Percentiles rank a stretch among this genome's conserved stretches.
Conservation (phyloP, 2,797 vertebrate genomes). For the Champsocephalus esox region DNA sequence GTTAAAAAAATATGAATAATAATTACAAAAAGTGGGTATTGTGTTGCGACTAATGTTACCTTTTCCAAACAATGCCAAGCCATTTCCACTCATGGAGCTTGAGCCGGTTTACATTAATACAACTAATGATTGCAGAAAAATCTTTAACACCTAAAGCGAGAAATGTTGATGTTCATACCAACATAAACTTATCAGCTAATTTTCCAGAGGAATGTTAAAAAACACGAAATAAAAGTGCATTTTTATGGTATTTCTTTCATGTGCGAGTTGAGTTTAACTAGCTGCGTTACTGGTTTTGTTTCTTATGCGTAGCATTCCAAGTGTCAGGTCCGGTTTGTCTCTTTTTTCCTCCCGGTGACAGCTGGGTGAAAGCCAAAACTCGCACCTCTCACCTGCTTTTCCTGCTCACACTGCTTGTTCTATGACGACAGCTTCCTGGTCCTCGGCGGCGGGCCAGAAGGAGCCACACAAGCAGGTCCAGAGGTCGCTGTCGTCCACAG, state of each 20-base stretch:
- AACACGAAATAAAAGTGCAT: neutral
- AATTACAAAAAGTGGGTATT: neutral
- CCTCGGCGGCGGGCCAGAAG: constrained; percentile 35
- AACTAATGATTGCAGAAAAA: neutral
- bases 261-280: neutral
- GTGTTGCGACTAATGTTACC: neutral
- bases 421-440: constrained; percentile 50
- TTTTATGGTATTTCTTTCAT: neutral
- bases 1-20: neutral
- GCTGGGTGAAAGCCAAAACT: constrained; percentile 33
- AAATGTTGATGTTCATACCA: constrained; percentile 27
- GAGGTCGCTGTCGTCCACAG: constrained; percentile 28
- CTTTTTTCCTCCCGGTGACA: constrained; percentile 32
- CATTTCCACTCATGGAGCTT: neutral
- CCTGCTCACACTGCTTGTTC: constrained; percentile 39
- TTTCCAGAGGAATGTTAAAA: constrained; percentile 35
- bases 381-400: constrained; percentile 60
- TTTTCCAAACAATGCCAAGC: neutral
- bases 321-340: constrained; percentile 28
- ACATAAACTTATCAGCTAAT: neutral
- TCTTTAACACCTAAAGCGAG: constrained; percentile 5
- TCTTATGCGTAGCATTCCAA: constrained; percentile 2
- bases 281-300: constrained; percentile 7
- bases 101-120: neutral
- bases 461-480: constrained; percentile 33